Evolutionary conservation across 2,113 vertebrate genomes (phyloP).

Genomic region (Pomatorhinus ruficollis): DNA sequence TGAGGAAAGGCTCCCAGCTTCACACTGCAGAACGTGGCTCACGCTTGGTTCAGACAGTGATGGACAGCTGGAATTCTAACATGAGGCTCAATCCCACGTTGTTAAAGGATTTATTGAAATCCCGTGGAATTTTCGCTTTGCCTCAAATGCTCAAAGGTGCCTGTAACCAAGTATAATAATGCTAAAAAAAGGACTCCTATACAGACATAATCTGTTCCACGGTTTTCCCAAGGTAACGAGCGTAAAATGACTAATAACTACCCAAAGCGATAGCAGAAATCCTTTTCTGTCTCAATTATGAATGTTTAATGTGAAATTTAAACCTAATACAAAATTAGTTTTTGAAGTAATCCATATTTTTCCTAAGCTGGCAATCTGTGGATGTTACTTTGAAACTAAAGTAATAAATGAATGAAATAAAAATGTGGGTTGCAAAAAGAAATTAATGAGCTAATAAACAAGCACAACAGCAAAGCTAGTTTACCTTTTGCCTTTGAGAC

Average conservation of each 20-base stretch:
- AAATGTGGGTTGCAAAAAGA: background rate
- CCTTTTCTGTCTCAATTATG: slow-evolving; percentile 3
- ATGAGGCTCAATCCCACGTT: rapidly evolving
- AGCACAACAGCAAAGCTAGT: slow-evolving; percentile 12
- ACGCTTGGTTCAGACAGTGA: background rate
- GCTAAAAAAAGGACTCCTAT: background rate
- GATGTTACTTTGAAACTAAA: slow-evolving; percentile 10
- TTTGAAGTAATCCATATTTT: slow-evolving; percentile 18
- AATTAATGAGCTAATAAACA: slow-evolving; percentile 61
- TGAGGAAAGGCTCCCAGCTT: background rate
- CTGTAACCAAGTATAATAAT: background rate
- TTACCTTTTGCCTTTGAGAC: slow-evolving; percentile 46
- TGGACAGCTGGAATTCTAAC: background rate
- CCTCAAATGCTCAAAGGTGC: background rate
- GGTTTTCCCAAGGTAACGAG: background rate
- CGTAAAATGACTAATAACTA: slow-evolving; percentile 6
- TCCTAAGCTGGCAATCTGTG: background rate
- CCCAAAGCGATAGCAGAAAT: slow-evolving; percentile 1
- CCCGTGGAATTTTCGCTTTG: background rate
- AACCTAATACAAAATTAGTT: slow-evolving; percentile 12
- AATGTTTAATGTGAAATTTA: slow-evolving; percentile 25
- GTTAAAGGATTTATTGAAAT: background rate
- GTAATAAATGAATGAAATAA: slow-evolving; percentile 30
- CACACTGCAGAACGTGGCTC: background rate
- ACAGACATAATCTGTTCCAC: background rate